Base-by-base conservation (phyloP, 2,797 vertebrate species). In the Pteropus rufus region DNA sequence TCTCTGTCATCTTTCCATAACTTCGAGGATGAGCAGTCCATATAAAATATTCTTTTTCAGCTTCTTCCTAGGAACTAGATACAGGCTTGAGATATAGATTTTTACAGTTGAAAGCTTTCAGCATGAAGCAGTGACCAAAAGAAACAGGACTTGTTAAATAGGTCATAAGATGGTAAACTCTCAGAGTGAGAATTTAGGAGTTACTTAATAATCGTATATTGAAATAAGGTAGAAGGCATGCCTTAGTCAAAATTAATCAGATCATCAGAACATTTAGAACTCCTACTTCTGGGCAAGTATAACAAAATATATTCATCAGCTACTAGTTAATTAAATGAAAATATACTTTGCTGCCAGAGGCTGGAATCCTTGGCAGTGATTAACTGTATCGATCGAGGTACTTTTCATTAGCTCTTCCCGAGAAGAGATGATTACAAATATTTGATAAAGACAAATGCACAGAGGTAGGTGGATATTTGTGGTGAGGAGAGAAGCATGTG, bases 261-360 rank as follows among this genome's bases (percentile, higher is more conserved):
- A 81, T 56, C 77, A 90, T 58, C 23, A 34, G 62, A 23, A 81
- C 54, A 85, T 79, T 89, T 46, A 75, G 52, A 85, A 95, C 62
- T 39, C 31, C 67, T 60, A 65, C 10, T 36, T 89, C 36, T 26
- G 67, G 69, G 39, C 56, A 91, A 73, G 56, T 91, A 15, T 65
- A 92, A 26, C 34, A 93, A 94, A 96, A 92, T 81, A 82, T 12
- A 95, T 84, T 60, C 81, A 89, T 89, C 39, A 95, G 49, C 39
- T 70, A 73, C 88, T 92, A 69, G 81, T 79, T 96, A 92, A 97
- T 94, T 80, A 96, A 92, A 93, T 76, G 44, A 93, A 94, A 94
- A 92, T 80, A 91, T 23, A 79, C 62, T 95, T 91, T 54, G 39
- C 58, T 88, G 77, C 89, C 82, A 80, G 31, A 85, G 81, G 31